A percentile compares a stretch with the other conserved stretches of the same genome.
Conservation (phyloP, 2,888 invertebrate genomes). For the Hirtodrosophila trivittata region DNA sequence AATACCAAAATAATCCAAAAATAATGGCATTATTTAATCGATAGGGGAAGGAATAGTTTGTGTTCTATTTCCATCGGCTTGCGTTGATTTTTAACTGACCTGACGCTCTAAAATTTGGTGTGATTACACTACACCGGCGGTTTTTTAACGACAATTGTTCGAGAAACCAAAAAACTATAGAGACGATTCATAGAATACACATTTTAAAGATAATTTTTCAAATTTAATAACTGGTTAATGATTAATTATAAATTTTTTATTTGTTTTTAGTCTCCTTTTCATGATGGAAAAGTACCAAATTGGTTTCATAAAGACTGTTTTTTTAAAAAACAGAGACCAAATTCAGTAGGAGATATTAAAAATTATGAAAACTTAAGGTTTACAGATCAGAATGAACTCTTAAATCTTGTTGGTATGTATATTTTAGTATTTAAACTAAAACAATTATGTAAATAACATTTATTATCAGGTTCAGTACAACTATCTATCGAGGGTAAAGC, state of each 20-base stretch:
- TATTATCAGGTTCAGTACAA: slow-evolving; percentile 47
- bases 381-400: slow-evolving; percentile 93
- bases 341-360: slow-evolving; percentile 90
- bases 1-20: too few species aligned
- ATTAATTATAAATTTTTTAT: not conserved
- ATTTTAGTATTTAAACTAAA: not conserved
- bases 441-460: not conserved
- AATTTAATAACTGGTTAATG: not conserved
- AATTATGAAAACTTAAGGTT: slow-evolving; percentile 91
- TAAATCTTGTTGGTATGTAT: slow-evolving; percentile 87
- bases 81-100: too few species aligned
- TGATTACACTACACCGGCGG: too few species aligned
- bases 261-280: slow-evolving; percentile 89
- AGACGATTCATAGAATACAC: too few species aligned
- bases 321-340: slow-evolving; percentile 91
- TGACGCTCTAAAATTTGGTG: too few species aligned
- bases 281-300: slow-evolving; percentile 93
- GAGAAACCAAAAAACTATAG: too few species aligned
- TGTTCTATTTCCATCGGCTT: too few species aligned
- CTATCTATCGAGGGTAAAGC: slow-evolving; percentile 34
- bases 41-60: too few species aligned
- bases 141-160: too few species aligned
- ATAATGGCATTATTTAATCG: too few species aligned
- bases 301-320: slow-evolving; percentile 97
- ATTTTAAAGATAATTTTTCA: too few species aligned